Conservation (phyloP, 1,140 invertebrate genomes). For the Aradophagus sp. region DNA sequence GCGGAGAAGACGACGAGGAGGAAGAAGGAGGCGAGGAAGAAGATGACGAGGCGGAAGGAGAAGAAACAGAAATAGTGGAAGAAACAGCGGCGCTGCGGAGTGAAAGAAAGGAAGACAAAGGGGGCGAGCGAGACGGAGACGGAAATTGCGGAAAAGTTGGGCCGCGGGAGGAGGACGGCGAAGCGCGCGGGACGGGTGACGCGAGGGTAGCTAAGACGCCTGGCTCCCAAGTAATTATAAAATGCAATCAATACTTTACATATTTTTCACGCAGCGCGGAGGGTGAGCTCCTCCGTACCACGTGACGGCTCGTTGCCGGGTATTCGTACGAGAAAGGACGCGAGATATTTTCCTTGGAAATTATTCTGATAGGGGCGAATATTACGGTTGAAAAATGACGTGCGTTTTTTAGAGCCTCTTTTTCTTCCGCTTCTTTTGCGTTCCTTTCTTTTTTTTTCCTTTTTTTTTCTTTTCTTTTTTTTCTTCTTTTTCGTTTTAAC, state of each 20-base stretch:
- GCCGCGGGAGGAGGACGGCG: constrained; percentile 35
- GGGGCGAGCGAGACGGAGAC: constrained; percentile 57
- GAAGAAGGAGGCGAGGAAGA: too few relatives aligned
- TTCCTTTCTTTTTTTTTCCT: too few relatives aligned
- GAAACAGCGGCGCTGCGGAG: constrained; percentile 42
- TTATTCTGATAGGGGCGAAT: constrained; percentile 45
- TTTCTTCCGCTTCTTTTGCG: too few relatives aligned
- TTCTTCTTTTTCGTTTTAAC: too few relatives aligned
- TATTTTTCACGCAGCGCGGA: constrained; percentile 74
- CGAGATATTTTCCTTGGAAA: constrained; percentile 47
- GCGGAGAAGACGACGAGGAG: too few relatives aligned
- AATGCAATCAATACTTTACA: constrained; percentile 77
- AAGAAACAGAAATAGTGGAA: constrained; percentile 41
- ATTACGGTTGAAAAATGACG: constrained; percentile 36
- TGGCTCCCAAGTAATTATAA: constrained; percentile 76
- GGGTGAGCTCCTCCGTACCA: constrained; percentile 59
- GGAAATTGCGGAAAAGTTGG: constrained; percentile 61
- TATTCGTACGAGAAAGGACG: constrained; percentile 57
- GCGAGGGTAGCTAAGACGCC: constrained; percentile 74
- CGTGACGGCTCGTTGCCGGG: constrained; percentile 56
- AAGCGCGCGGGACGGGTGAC: constrained; percentile 59
- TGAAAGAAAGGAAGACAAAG: constrained; percentile 56
- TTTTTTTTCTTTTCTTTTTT: too few relatives aligned
- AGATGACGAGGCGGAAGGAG: constrained; percentile 22
- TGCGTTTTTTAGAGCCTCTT: constrained; percentile 12